Percentiles rank a stretch among this genome's conserved stretches.
These are phyloP conservation scores for Phalera bucephala DNA, from an alignment of 2,888 invertebrate genomes.

Conservation along the genomic window DNA sequence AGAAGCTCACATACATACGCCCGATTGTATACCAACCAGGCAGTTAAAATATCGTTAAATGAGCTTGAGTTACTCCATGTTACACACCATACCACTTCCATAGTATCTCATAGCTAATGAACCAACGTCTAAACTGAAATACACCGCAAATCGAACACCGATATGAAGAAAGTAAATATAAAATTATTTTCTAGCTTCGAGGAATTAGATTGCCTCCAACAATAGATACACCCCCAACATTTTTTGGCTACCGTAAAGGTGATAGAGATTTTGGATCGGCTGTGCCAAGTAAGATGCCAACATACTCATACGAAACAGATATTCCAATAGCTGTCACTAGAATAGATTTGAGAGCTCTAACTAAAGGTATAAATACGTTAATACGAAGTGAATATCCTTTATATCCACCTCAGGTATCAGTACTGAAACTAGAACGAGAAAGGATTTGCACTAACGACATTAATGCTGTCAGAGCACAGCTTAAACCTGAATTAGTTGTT, in stretches of 20 bases:
- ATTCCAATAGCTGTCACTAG: conserved; percentile 58
- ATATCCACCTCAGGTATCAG: conserved; percentile 45
- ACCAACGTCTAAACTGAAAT: no score
- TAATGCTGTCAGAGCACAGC: conserved; percentile 46
- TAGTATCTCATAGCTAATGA: no score
- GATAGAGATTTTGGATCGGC: conserved; percentile 43
- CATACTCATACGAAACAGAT: conserved; percentile 42
- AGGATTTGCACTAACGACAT: conserved; percentile 65
- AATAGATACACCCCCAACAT: conserved; percentile 17
- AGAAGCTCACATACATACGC: no score
- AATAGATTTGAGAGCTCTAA: conserved; percentile 52
- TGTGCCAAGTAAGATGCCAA: conserved; percentile 20
- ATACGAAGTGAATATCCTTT: conserved; percentile 60
- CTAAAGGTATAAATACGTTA: conserved; percentile 47
- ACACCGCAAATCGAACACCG: no score
- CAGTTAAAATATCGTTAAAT: no score
- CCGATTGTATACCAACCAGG: no score
- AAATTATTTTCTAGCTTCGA: no score
- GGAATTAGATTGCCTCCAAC: conserved; percentile 38
- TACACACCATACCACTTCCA: no score
- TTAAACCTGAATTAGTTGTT: conserved; percentile 42
- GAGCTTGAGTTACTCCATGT: no score
- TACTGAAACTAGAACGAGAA: conserved; percentile 39
- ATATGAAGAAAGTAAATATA: no score
- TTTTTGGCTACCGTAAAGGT: conserved; percentile 56